phyloP scores from a whole-genome alignment of 1,140 invertebrate species.

The Drosophila persimilis region DNA sequence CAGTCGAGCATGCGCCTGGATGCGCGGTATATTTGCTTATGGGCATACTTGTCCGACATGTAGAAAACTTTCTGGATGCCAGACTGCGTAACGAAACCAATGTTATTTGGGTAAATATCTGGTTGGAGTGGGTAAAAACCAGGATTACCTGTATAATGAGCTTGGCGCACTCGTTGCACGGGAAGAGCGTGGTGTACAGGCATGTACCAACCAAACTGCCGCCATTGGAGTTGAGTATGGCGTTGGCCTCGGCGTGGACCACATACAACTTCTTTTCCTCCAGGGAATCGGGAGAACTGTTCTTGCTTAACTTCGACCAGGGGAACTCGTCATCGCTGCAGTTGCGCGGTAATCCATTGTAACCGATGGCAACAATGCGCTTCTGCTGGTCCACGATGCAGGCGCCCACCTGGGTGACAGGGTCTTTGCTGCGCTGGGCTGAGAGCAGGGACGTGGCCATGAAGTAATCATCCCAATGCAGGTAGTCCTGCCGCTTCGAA shows the following conservation, averaged over 20 bases:
- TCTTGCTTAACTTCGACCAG: conserved; percentile 87
- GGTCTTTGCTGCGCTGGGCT: conserved; percentile 97
- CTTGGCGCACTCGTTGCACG: conserved; percentile 98
- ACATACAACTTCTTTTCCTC: conserved; percentile 95
- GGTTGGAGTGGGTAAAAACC: background rate
- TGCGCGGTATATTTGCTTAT: conserved; percentile 88
- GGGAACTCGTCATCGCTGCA: conserved; percentile 95
- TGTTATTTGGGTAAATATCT: no score
- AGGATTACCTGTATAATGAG: conserved; percentile 90
- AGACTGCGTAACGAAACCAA: conserved; percentile 84
- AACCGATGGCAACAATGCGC: conserved; percentile 96
- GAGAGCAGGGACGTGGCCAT: conserved; percentile 92
- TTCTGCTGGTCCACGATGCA: conserved; percentile 95
- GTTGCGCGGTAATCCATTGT: conserved; percentile 97
- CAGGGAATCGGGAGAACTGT: conserved; percentile 82
- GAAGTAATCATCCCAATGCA: conserved; percentile 94
- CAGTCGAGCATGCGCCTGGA: conserved; percentile 92
- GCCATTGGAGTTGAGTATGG: conserved; percentile 95
- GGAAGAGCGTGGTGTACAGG: conserved; percentile 95
- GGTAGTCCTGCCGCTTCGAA: conserved; percentile 56
- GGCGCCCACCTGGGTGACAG: conserved; percentile 95
- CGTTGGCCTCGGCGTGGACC: conserved; percentile 98
- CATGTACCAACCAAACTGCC: conserved; percentile 90
- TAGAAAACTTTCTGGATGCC: conserved; percentile 93
- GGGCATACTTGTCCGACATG: conserved; percentile 90